phyloP scores from a whole-genome alignment of 2,113 vertebrate species.

The Ammospiza caudacuta region DNA sequence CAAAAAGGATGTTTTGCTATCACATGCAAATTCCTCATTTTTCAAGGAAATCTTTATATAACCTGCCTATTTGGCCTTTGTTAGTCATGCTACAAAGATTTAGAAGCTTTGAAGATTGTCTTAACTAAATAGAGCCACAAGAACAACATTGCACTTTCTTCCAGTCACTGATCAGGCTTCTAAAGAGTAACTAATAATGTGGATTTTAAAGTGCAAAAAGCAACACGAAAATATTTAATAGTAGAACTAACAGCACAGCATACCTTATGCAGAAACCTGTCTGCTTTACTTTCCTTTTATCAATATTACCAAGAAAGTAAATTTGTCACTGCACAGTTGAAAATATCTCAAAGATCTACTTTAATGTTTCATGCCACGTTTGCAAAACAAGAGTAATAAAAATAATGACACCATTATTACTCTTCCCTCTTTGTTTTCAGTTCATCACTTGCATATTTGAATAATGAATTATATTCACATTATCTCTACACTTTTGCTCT shows the following conservation, averaged over 20 bases:
- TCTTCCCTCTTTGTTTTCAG: constrained; percentile 82
- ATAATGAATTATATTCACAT: constrained; percentile 98
- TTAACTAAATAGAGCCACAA: constrained; percentile 42
- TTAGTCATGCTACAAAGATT: constrained; percentile 33
- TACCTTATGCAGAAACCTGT: constrained; percentile 70
- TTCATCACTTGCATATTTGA: constrained; percentile 91
- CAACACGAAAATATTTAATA: constrained; percentile 60
- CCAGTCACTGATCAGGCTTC: constrained; percentile 18
- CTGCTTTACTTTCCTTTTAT: constrained; percentile 74
- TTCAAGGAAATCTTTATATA: constrained; percentile 7
- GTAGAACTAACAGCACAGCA: constrained; percentile 62
- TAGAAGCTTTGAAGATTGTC: constrained; percentile 41
- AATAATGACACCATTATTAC: constrained; percentile 96
- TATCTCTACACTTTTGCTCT: constrained; percentile 90
- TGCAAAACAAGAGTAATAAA: constrained; percentile 91
- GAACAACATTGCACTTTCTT: constrained; percentile 25
- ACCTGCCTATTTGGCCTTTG: constrained; percentile 18
- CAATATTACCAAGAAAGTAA: constrained; percentile 71
- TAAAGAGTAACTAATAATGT: constrained; percentile 50
- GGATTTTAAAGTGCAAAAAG: constrained; percentile 48
- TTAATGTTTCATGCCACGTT: constrained; percentile 86
- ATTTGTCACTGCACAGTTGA: constrained; percentile 73
- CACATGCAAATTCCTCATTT: constrained; percentile 33
- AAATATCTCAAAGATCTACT: constrained; percentile 77
- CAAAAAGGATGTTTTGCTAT: neutral